These are phyloP conservation scores for Agrotis ipsilon DNA, from an alignment of 2,888 invertebrate genomes.

Conservation along the genomic window DNA sequence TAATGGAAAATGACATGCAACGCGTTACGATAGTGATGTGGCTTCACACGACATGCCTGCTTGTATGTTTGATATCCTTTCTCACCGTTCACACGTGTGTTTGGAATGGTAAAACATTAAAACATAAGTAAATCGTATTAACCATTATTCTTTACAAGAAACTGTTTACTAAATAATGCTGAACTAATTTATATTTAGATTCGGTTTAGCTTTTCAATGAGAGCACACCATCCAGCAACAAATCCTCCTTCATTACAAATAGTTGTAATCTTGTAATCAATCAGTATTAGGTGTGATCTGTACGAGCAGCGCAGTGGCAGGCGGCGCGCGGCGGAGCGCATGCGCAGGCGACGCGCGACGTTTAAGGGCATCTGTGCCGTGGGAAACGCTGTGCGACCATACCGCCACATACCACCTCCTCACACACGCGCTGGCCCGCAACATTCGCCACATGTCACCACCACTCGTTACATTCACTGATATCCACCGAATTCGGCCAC, in stretches of 20 bases:
- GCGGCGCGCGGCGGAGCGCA: conserved; percentile 59
- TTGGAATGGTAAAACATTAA: background rate
- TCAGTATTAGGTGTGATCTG: conserved; percentile 53
- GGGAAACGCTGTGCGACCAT: conserved; percentile 78
- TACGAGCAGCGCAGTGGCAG: conserved; percentile 47
- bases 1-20: conserved; percentile 24
- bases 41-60: conserved; percentile 1
- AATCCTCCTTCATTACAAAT: conserved; percentile 2
- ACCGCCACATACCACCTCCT: conserved; percentile 64
- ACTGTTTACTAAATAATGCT: background rate
- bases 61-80: background rate
- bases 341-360: conserved; percentile 65
- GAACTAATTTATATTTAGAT: too few species aligned
- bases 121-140: background rate
- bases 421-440: conserved; percentile 20
- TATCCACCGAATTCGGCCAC: background rate
- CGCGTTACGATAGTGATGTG: background rate
- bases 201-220: too few species aligned
- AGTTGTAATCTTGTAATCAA: conserved; percentile 19
- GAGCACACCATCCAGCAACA: too few species aligned
- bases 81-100: background rate
- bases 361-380: conserved; percentile 87
- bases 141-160: background rate
- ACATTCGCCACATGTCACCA: conserved; percentile 1
- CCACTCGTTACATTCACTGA: conserved; percentile 21